Evolutionary conservation across 2,113 vertebrate genomes (phyloP).

Genomic region (Lepisosteus osseus): DNA sequence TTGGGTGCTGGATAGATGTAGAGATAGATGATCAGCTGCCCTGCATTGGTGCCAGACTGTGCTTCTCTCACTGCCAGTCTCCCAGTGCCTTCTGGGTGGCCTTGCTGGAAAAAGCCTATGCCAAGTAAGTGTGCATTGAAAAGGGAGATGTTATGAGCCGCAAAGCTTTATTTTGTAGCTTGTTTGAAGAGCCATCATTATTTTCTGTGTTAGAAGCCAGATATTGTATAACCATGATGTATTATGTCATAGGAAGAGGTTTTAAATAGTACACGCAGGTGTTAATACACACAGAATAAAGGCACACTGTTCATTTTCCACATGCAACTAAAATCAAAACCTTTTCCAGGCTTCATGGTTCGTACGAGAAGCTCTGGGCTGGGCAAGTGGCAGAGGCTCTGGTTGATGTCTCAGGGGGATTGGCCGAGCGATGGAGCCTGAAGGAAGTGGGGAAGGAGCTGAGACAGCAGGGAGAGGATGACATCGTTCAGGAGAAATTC

Average conservation of each 20-base stretch:
- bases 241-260: no score
- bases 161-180: no score
- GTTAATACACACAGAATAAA: no score
- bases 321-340: not conserved
- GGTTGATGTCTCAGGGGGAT: slow-evolving; percentile 86
- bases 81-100: slow-evolving; percentile 88
- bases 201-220: no score
- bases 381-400: slow-evolving; percentile 91
- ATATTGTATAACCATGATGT: no score
- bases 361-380: slow-evolving; percentile 89
- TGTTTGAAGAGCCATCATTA: no score
- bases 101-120: slow-evolving; percentile 92
- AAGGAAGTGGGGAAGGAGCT: slow-evolving; percentile 42
- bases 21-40: slow-evolving; percentile 85
- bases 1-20: slow-evolving; percentile 85
- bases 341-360: slow-evolving; percentile 74
- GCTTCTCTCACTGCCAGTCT: slow-evolving; percentile 87
- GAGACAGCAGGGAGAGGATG: slow-evolving; percentile 35
- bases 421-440: slow-evolving; percentile 83
- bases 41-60: slow-evolving; percentile 80
- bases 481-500: slow-evolving; percentile 48
- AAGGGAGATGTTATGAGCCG: no score
- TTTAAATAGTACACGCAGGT: no score
- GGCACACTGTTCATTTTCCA: no score
- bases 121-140: slow-evolving; percentile 73